Evolutionary conservation across 2,797 vertebrate species (phyloP).

Genomic region (Coilia nasus): DNA sequence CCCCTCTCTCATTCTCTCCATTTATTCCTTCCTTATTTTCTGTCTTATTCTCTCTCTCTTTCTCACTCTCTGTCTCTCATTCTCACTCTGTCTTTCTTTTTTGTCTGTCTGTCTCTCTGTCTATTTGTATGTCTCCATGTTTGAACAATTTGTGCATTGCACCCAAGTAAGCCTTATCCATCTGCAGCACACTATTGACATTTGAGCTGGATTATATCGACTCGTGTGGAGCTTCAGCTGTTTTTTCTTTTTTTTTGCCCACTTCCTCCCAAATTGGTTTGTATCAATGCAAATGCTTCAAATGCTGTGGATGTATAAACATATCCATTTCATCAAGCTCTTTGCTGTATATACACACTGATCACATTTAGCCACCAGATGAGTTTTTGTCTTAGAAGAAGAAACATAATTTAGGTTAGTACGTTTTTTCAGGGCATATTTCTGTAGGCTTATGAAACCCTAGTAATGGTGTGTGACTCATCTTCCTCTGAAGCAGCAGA

Average conservation of each 20-base stretch:
- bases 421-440: background rate
- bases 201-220: slow-evolving; percentile 1
- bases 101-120: background rate
- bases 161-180: slow-evolving; percentile 17
- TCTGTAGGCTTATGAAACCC: background rate
- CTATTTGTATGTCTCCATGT: background rate
- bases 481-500: background rate
- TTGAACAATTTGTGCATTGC: background rate
- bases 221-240: background rate
- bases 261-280: background rate
- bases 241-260: background rate
- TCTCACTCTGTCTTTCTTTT: background rate
- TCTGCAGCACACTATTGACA: background rate
- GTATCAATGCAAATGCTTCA: background rate
- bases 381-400: background rate
- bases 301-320: background rate
- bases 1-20: background rate
- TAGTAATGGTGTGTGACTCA: background rate
- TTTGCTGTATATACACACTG: background rate
- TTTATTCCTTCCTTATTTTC: background rate
- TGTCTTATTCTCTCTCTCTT: background rate
- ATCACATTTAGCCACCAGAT: background rate
- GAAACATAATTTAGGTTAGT: background rate
- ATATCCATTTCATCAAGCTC: background rate
- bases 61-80: background rate